A percentile compares a stretch with the other conserved stretches of the same genome.
Evolutionary conservation across 2,888 invertebrate species (phyloP).

Genomic region (Andrena praecox): DNA sequence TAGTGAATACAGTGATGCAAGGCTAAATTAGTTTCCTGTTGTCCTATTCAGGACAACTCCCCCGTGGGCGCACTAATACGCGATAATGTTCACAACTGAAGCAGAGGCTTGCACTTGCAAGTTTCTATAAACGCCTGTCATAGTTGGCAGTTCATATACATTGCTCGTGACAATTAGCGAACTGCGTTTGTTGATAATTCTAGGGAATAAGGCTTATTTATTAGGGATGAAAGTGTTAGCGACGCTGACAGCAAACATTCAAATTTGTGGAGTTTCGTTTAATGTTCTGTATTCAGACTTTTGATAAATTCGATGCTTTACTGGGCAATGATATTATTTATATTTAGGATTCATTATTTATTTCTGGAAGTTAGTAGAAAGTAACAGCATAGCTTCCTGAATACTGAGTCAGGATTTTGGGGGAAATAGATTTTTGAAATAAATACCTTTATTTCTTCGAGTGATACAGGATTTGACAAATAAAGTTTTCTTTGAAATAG

Average conservation of each 20-base stretch:
- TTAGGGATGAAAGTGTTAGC: not conserved
- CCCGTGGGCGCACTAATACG: slow-evolving; percentile 2
- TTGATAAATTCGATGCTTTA: too few relatives aligned
- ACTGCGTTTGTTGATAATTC: not conserved
- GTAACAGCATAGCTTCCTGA: too few relatives aligned
- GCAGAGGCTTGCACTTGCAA: slow-evolving; percentile 1
- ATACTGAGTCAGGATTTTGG: too few relatives aligned
- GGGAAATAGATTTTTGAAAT: too few relatives aligned
- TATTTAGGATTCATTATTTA: too few relatives aligned
- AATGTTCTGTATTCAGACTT: too few relatives aligned
- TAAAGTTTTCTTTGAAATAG: too few relatives aligned
- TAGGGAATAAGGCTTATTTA: not conserved
- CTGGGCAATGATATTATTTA: too few relatives aligned
- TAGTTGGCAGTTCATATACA: slow-evolving; percentile 4
- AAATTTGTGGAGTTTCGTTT: too few relatives aligned
- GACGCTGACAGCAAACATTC: not conserved
- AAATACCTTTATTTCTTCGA: too few relatives aligned
- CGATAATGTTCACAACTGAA: slow-evolving; percentile 10
- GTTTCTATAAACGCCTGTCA: slow-evolving; percentile 18
- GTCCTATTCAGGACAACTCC: not conserved
- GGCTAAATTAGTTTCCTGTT: not conserved
- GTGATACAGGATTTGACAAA: too few relatives aligned
- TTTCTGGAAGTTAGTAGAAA: too few relatives aligned
- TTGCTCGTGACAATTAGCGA: not conserved
- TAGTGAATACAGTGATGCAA: not conserved